Percentiles rank a stretch among this genome's conserved stretches.
These are phyloP conservation scores for Eurytoma adleriae DNA, from an alignment of 2,888 invertebrate species.

Conservation along the genomic window DNA sequence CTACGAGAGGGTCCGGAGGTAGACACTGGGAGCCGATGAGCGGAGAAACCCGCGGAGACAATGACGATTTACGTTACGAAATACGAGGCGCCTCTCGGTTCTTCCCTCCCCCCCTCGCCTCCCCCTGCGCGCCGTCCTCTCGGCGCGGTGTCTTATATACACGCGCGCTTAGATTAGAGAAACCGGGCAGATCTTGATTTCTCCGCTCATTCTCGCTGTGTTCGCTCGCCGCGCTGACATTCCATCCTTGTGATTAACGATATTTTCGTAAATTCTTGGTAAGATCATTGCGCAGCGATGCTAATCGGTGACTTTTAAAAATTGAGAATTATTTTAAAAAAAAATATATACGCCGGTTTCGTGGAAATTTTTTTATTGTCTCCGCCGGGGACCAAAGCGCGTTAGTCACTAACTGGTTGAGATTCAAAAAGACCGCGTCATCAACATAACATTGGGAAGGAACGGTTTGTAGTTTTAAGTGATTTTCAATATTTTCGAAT, in stretches of 20 bases:
- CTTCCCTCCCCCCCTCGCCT: conserved; percentile 30
- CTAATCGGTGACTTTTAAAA: conserved; percentile 34
- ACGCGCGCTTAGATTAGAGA: conserved; percentile 25
- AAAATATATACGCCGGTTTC: conserved; percentile 13
- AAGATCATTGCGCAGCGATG: conserved; percentile 21
- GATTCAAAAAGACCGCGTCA: conserved; percentile 14
- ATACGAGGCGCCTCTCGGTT: conserved; percentile 54
- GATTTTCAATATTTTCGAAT: neutral
- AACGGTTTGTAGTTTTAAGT: conserved; percentile 3
- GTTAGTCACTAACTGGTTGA: conserved; percentile 5
- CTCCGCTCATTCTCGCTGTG: neutral
- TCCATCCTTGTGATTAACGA: conserved; percentile 46
- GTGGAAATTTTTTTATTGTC: conserved; percentile 44
- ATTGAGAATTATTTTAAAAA: conserved; percentile 19
- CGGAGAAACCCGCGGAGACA: conserved; percentile 52
- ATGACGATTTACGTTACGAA: conserved; percentile 59
- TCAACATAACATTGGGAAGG: conserved; percentile 1
- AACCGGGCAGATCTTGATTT: conserved; percentile 42
- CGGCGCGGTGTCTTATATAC: neutral
- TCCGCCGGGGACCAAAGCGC: neutral
- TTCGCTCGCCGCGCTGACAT: conserved; percentile 32
- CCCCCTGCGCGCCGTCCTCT: neutral
- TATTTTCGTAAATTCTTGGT: conserved; percentile 41
- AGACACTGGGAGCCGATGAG: conserved; percentile 5
- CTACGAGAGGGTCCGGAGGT: neutral